Percentiles rank a stretch among this genome's conserved stretches.
These are phyloP conservation scores for Willisornis vidua DNA, from an alignment of 2,113 vertebrate genomes.

Conservation along the genomic window DNA sequence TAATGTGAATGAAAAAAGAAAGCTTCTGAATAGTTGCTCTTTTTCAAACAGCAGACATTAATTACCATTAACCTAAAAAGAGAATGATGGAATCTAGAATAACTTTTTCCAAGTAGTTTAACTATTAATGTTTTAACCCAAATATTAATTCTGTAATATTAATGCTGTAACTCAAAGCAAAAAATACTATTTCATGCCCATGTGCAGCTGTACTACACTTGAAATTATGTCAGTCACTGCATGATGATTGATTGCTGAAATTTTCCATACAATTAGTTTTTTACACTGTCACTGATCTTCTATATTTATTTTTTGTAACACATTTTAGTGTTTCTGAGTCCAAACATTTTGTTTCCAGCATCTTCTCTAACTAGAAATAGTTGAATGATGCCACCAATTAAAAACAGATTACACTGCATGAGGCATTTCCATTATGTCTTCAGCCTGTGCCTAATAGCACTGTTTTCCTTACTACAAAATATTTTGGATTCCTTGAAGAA, in stretches of 20 bases:
- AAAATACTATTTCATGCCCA: background rate
- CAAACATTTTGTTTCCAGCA: background rate
- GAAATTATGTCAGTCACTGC: background rate
- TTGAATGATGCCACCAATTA: background rate
- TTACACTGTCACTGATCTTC: background rate
- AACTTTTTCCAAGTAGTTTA: background rate
- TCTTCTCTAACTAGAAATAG: background rate
- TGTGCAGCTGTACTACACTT: background rate
- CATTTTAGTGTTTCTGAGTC: background rate
- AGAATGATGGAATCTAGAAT: background rate
- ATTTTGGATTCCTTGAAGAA: constrained; percentile 54
- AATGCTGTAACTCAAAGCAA: background rate
- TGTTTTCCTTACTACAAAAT: constrained; percentile 41
- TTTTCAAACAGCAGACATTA: background rate
- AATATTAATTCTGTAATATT: background rate
- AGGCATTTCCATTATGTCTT: constrained; percentile 7
- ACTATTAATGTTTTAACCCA: background rate
- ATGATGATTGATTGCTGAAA: background rate
- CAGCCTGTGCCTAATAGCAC: background rate
- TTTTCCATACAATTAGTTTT: background rate
- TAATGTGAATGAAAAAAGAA: background rate
- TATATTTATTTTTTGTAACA: background rate
- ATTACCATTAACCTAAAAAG: background rate
- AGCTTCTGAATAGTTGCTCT: background rate
- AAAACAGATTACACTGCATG: background rate